Evolutionary conservation across 2,888 invertebrate species (phyloP).

Genomic region (Acrobasis suavella): DNA sequence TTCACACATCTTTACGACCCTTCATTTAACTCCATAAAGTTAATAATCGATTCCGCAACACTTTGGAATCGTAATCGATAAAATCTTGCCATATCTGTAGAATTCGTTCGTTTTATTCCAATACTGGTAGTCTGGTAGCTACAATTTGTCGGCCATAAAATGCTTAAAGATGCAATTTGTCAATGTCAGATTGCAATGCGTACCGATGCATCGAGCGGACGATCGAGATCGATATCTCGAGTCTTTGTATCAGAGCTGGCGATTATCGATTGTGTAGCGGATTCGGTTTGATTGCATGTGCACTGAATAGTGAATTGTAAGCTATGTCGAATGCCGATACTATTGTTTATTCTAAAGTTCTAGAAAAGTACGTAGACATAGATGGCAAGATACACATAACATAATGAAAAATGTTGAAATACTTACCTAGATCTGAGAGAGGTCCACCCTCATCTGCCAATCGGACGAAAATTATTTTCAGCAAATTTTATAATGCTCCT

Average conservation of each 20-base stretch:
- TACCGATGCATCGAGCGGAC: constrained; percentile 65
- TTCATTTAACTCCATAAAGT: constrained; percentile 33
- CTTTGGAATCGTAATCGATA: constrained; percentile 46
- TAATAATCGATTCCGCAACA: constrained; percentile 38
- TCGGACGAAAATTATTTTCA: no score
- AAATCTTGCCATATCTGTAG: constrained; percentile 41
- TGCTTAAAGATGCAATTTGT: constrained; percentile 69
- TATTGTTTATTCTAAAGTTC: constrained; percentile 54
- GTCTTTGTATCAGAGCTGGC: constrained; percentile 62
- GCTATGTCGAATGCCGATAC: constrained; percentile 55
- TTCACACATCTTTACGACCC: constrained; percentile 36
- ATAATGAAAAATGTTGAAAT: no score
- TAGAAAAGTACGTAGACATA: no score
- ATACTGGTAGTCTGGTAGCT: constrained; percentile 64
- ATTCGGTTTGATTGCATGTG: constrained; percentile 47
- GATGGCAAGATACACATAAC: no score
- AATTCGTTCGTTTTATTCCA: constrained; percentile 46
- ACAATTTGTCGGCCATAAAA: constrained; percentile 74
- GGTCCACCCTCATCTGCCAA: no score
- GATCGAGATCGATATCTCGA: constrained; percentile 71
- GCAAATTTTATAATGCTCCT: no score
- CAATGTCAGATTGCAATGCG: constrained; percentile 67
- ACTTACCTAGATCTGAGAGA: no score
- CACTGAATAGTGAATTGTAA: constrained; percentile 57
- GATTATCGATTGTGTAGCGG: constrained; percentile 59